Percentiles rank a stretch among this genome's conserved stretches.
phyloP scores from a whole-genome alignment of 2,113 vertebrate species.

The Cyprichromis sp. region DNA sequence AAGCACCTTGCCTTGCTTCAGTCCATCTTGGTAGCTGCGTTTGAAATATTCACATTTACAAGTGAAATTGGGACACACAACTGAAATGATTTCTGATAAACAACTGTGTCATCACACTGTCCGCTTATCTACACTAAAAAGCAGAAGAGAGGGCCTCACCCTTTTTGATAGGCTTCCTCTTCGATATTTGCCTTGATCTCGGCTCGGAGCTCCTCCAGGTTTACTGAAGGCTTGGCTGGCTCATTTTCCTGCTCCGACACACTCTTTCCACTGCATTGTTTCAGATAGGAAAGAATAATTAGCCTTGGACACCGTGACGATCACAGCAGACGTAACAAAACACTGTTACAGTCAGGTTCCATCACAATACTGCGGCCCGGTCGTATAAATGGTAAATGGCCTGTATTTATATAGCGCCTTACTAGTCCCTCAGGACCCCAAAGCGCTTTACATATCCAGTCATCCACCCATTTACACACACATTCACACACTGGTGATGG shows the following conservation, averaged over 20 bases:
- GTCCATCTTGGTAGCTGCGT: constrained; percentile 65
- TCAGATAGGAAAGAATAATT: constrained; percentile 61
- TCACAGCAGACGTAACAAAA: constrained; percentile 9
- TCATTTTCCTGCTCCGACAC: constrained; percentile 77
- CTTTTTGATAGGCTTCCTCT: constrained; percentile 90
- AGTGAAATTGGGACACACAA: background rate
- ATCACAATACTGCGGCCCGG: constrained; percentile 2
- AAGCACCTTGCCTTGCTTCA: constrained; percentile 58
- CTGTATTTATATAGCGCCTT: no score
- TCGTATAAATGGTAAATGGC: background rate
- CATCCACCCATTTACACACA: no score
- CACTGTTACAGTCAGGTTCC: background rate
- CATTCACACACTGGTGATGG: no score
- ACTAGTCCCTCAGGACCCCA: no score
- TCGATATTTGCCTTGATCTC: constrained; percentile 87
- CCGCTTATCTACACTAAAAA: background rate
- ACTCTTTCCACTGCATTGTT: constrained; percentile 82
- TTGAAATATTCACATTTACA: background rate
- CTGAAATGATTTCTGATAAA: background rate
- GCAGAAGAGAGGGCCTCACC: constrained; percentile 67
- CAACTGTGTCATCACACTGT: background rate
- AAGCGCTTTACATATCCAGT: no score
- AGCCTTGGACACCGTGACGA: constrained; percentile 9
- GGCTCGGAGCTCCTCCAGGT: constrained; percentile 71
- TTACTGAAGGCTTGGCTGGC: constrained; percentile 64